Percentiles rank a stretch among this genome's conserved stretches.
Evolutionary conservation across 2,113 vertebrate genomes (phyloP).

Genomic region (Mohoua ochrocephala): DNA sequence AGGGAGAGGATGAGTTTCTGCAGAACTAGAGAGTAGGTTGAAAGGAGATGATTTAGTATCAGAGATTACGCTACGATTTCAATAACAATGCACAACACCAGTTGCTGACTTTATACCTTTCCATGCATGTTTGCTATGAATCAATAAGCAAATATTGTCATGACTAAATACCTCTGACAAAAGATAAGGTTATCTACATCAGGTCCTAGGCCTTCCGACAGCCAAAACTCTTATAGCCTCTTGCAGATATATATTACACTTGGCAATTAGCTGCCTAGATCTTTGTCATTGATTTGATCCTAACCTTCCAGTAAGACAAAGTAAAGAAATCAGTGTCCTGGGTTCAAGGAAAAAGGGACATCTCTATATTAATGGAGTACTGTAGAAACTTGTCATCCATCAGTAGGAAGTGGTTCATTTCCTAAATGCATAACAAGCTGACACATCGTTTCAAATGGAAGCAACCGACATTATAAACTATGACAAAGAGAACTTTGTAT

Average conservation of each 20-base stretch:
- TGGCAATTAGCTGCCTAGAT: not conserved
- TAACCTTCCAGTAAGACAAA: not conserved
- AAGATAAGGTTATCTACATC: not conserved
- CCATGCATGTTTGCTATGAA: not conserved
- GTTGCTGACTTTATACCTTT: not conserved
- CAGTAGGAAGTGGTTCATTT: not conserved
- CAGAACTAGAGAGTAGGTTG: not conserved
- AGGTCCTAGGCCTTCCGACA: not conserved
- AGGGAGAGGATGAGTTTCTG: not conserved
- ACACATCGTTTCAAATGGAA: not conserved
- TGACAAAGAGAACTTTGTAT: not conserved
- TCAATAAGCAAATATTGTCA: not conserved
- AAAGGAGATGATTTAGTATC: not conserved
- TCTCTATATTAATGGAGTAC: not conserved
- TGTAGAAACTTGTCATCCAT: not conserved
- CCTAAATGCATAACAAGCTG: not conserved
- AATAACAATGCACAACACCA: not conserved
- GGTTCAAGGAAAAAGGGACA: not conserved
- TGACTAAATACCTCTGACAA: not conserved
- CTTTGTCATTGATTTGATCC: not conserved
- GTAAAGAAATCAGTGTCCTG: not conserved
- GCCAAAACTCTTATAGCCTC: not conserved
- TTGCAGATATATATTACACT: not conserved
- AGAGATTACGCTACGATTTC: not conserved
- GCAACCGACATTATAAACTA: not conserved